A percentile compares a stretch with the other conserved stretches of the same genome.
Conservation (phyloP, 2,888 invertebrate species). For the Hyalella azteca region DNA sequence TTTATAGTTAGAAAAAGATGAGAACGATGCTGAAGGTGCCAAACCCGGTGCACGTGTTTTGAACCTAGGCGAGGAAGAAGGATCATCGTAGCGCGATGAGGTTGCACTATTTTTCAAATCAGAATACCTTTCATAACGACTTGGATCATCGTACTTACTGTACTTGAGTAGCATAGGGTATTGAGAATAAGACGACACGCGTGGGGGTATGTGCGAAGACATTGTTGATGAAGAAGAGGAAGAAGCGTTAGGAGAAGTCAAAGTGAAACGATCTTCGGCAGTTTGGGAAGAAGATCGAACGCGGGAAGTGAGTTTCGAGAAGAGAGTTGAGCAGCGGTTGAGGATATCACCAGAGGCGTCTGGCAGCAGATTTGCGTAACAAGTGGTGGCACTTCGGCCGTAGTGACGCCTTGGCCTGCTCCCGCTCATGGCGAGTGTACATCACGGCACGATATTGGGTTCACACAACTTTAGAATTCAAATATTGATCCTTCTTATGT, state of each 20-base stretch:
- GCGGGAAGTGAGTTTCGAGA: slow-evolving; percentile 52
- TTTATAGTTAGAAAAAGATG: slow-evolving; percentile 53
- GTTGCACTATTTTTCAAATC: slow-evolving; percentile 32
- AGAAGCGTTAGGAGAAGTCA: slow-evolving; percentile 40
- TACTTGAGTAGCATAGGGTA: slow-evolving; percentile 56
- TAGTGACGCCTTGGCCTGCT: slow-evolving; percentile 52
- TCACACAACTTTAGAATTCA: neutral
- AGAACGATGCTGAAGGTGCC: slow-evolving; percentile 55
- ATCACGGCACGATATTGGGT: neutral
- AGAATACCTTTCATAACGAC: slow-evolving; percentile 40
- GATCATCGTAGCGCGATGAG: slow-evolving; percentile 39
- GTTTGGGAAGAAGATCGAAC: slow-evolving; percentile 54
- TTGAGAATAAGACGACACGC: slow-evolving; percentile 34
- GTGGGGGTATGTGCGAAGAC: neutral
- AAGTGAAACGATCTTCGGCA: slow-evolving; percentile 50
- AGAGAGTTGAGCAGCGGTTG: slow-evolving; percentile 54
- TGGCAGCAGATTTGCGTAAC: slow-evolving; percentile 50
- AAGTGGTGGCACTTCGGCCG: slow-evolving; percentile 58
- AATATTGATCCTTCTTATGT: neutral
- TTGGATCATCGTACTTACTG: slow-evolving; percentile 52
- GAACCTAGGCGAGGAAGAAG: slow-evolving; percentile 37
- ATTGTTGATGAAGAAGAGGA: neutral
- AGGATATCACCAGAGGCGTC: slow-evolving; percentile 55
- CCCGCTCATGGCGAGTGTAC: slow-evolving; percentile 46
- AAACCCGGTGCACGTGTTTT: slow-evolving; percentile 36